A percentile compares a stretch with the other conserved stretches of the same genome.
Conservation (phyloP, 2,113 vertebrate species). For the Burhinus oedicnemus region DNA sequence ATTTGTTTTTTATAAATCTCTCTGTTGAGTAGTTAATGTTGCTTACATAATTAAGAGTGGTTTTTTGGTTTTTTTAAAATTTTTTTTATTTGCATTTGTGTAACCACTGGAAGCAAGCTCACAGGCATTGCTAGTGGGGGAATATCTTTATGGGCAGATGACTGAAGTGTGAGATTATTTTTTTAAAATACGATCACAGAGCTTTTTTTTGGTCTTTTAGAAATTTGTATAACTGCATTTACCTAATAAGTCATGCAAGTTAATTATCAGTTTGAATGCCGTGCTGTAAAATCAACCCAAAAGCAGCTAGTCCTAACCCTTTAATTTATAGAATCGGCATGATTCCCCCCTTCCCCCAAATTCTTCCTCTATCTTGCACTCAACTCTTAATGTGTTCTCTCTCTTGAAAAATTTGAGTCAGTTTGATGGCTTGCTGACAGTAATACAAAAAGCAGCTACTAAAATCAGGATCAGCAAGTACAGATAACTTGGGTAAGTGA, state of each 20-base stretch:
- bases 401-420: neutral
- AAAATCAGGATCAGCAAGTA: neutral
- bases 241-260: neutral
- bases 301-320: neutral
- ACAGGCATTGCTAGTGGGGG: neutral
- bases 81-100: neutral
- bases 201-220: neutral
- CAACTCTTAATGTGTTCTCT: neutral
- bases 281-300: neutral
- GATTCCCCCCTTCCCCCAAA: no score
- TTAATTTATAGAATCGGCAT: neutral
- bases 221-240: neutral
- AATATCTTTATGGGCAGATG: neutral
- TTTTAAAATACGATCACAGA: neutral
- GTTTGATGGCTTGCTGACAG: neutral
- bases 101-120: neutral
- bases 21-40: neutral
- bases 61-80: neutral
- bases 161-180: neutral
- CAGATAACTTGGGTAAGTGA: neutral
- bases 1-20: neutral
- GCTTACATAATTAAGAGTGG: neutral
- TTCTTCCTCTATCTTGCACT: neutral
- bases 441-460: neutral
- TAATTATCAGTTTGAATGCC: neutral